Evolutionary conservation across 2,113 vertebrate genomes (phyloP).

Genomic region (Vulpes vulpes): DNA sequence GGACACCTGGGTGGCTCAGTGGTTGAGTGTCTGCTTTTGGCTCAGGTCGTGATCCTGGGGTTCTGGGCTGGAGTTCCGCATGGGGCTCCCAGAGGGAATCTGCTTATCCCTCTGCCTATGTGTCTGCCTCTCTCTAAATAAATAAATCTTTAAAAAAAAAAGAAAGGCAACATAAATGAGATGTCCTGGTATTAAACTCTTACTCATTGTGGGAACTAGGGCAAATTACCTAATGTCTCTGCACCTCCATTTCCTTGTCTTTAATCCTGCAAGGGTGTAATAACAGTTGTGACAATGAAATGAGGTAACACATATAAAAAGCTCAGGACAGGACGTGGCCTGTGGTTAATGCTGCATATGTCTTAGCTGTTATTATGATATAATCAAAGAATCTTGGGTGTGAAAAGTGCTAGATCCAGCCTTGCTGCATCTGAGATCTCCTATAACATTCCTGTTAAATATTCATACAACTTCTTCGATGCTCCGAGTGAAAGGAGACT

Average conservation of each 20-base stretch:
- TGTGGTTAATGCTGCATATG: neutral
- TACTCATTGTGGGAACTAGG: constrained; percentile 42
- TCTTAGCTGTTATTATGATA: neutral
- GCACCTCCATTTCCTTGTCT: constrained; percentile 17
- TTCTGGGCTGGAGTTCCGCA: too few species aligned
- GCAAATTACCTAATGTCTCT: constrained; percentile 12
- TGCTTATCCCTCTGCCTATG: too few species aligned
- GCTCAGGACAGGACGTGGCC: neutral
- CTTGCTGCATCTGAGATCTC: neutral
- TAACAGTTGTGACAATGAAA: constrained; percentile 33
- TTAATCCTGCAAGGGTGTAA: constrained; percentile 3
- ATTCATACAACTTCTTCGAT: constrained; percentile 1
- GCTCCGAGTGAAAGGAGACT: neutral
- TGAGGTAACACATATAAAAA: neutral
- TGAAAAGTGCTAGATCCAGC: too few species aligned
- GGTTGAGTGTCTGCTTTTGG: too few species aligned
- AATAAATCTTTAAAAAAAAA: too few species aligned
- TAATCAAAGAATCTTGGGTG: neutral
- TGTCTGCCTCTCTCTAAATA: too few species aligned
- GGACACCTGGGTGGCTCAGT: too few species aligned
- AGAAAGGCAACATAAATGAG: neutral
- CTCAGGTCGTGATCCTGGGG: too few species aligned
- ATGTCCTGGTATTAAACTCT: constrained; percentile 41
- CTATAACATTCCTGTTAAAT: neutral
- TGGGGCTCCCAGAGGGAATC: too few species aligned